Conservation (phyloP, 2,888 invertebrate species). For the Siphlonurus alternatus region DNA sequence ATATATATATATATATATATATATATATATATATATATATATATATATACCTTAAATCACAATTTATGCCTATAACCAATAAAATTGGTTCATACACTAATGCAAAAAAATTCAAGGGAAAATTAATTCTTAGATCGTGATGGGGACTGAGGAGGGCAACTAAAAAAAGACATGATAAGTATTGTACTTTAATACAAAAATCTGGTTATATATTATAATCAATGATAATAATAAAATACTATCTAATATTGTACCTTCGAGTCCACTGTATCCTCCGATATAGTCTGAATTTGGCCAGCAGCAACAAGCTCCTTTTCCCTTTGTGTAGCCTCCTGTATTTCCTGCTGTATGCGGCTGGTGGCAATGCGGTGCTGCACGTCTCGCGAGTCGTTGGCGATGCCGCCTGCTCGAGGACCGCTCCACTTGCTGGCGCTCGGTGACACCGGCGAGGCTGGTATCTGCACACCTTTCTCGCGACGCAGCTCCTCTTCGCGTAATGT, state of each 20-base stretch:
- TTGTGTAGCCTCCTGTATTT: constrained; percentile 72
- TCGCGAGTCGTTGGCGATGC: constrained; percentile 6
- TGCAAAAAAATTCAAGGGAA: background rate
- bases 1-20: too few species aligned
- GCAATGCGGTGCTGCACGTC: constrained; percentile 20
- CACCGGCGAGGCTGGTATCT: background rate
- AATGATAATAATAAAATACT: too few species aligned
- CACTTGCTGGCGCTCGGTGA: background rate
- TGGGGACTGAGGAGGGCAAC: too few species aligned
- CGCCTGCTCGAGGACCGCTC: background rate
- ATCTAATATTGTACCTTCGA: too few species aligned
- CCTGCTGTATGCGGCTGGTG: constrained; percentile 60
- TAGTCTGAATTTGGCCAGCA: constrained; percentile 36
- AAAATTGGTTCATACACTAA: too few species aligned
- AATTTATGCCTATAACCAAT: too few species aligned
- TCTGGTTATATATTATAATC: too few species aligned
- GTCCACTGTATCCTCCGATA: constrained; percentile 35
- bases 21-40: too few species aligned
- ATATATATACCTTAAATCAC: too few species aligned
- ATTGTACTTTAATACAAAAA: too few species aligned
- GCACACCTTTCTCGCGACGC: constrained; percentile 18
- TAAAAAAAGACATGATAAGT: too few species aligned
- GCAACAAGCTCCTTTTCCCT: constrained; percentile 65
- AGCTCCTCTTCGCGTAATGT: constrained; percentile 32
- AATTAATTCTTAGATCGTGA: too few species aligned